A percentile compares a stretch with the other conserved stretches of the same genome.
Evolutionary conservation across 2,797 vertebrate species (phyloP).

Genomic region (Crypturellus tataupa): DNA sequence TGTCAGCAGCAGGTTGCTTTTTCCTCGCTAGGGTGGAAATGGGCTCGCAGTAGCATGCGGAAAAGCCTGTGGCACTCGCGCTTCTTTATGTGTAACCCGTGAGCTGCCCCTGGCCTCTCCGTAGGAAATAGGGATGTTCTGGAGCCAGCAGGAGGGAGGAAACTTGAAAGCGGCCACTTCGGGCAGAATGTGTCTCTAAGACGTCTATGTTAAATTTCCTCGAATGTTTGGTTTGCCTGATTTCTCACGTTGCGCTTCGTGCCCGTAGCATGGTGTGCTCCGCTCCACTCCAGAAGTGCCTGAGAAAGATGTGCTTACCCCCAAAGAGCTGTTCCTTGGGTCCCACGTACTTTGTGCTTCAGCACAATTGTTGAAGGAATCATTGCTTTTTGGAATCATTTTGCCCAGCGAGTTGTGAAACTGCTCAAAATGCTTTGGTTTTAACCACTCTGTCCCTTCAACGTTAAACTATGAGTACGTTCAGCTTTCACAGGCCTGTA

Average conservation of each 20-base stretch:
- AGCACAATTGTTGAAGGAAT: not conserved
- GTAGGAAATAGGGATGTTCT: constrained; percentile 9
- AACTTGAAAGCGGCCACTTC: constrained; percentile 26
- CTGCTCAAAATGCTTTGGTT: not conserved
- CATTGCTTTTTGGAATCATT: not conserved
- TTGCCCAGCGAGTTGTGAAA: not conserved
- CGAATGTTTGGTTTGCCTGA: not conserved
- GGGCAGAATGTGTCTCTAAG: not conserved
- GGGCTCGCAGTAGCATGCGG: not conserved
- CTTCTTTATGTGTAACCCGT: not conserved
- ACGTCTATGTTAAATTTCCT: not conserved
- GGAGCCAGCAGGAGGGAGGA: not conserved
- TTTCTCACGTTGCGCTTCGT: not conserved
- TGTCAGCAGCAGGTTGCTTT: not conserved
- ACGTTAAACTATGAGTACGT: not conserved
- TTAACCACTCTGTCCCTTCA: not conserved
- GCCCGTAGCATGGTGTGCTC: not conserved
- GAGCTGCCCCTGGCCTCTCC: constrained; percentile 9
- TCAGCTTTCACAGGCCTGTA: constrained; percentile 24
- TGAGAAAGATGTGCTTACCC: not conserved
- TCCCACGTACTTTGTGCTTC: not conserved
- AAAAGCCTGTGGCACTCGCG: not conserved
- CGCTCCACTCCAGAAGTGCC: not conserved
- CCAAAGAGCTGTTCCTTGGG: not conserved
- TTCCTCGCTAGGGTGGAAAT: not conserved